Conservation (phyloP, 2,113 vertebrate genomes). For the Maccullochella peelii region DNA sequence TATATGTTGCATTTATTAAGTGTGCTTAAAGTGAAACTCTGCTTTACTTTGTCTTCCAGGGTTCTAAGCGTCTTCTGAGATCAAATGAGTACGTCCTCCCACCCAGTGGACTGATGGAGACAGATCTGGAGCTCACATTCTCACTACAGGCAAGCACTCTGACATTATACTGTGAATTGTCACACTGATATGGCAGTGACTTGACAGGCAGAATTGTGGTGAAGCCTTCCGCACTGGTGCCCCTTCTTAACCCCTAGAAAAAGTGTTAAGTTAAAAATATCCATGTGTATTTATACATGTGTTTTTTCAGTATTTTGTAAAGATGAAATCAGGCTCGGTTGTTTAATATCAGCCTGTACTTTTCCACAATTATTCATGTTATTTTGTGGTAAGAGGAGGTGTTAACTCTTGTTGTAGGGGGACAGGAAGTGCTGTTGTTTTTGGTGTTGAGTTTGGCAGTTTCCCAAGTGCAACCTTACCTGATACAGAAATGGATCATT, state of each 20-base stretch:
- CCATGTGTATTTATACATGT: not conserved
- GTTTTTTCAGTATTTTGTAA: not conserved
- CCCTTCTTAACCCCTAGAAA: not conserved
- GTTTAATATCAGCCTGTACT: not conserved
- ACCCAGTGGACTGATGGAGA: constrained; percentile 87
- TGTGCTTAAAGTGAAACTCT: constrained; percentile 15
- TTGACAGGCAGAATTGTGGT: constrained; percentile 35
- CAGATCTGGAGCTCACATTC: constrained; percentile 87
- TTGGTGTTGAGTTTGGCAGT: not conserved
- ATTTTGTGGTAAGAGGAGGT: not conserved
- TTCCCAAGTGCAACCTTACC: not conserved
- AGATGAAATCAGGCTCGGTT: not conserved
- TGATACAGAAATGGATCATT: not conserved
- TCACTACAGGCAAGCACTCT: constrained; percentile 84
- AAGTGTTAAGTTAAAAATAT: not conserved
- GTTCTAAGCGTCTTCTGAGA: constrained; percentile 86
- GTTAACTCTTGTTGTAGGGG: not conserved
- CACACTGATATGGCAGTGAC: constrained; percentile 34
- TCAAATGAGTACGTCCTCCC: constrained; percentile 87
- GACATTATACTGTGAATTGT: constrained; percentile 58
- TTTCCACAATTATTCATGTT: not conserved
- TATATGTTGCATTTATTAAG: not conserved
- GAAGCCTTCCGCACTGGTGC: constrained; percentile 21
- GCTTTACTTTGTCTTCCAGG: constrained; percentile 70
- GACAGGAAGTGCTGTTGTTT: not conserved